These are phyloP conservation scores for Cephus cinctus DNA, from an alignment of 1,140 invertebrate genomes.

Conservation along the genomic window DNA sequence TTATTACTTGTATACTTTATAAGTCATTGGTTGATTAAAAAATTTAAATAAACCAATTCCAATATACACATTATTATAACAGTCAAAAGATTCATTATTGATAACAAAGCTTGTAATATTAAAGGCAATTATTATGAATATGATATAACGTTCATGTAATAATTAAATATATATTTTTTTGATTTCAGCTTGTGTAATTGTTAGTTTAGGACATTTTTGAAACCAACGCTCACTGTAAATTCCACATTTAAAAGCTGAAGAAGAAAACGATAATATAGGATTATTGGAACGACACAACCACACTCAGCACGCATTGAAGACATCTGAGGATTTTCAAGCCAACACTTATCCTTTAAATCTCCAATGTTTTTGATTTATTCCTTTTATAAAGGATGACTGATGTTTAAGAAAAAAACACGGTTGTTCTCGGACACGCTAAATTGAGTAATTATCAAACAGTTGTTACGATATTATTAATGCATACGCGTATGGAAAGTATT, in stretches of 20 bases:
- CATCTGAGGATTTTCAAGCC: conserved; percentile 80
- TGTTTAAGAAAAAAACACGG: conserved; percentile 41
- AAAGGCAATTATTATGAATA: too few species aligned
- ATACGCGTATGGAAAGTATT: conserved; percentile 38
- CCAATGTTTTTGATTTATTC: conserved; percentile 50
- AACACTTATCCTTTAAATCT: conserved; percentile 52
- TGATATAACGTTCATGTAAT: too few species aligned
- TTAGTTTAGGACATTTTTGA: conserved; percentile 68
- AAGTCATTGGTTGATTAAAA: too few species aligned
- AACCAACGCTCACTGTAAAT: conserved; percentile 56
- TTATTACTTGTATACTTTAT: too few species aligned
- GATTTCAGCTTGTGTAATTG: conserved; percentile 78
- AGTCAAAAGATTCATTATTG: too few species aligned
- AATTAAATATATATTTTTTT: too few species aligned
- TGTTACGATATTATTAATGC: conserved; percentile 31
- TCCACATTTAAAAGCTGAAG: conserved; percentile 61
- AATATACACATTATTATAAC: too few species aligned
- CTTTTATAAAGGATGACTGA: conserved; percentile 47
- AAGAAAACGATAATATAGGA: conserved; percentile 52
- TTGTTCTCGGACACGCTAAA: conserved; percentile 39
- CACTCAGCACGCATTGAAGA: conserved; percentile 87
- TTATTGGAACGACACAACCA: conserved; percentile 66
- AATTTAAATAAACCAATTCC: too few species aligned
- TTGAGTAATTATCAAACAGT: conserved; percentile 39
- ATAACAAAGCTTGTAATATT: too few species aligned